phyloP scores from a whole-genome alignment of 2,797 vertebrate species.

The Tokudaia tokunoshimensis region DNA sequence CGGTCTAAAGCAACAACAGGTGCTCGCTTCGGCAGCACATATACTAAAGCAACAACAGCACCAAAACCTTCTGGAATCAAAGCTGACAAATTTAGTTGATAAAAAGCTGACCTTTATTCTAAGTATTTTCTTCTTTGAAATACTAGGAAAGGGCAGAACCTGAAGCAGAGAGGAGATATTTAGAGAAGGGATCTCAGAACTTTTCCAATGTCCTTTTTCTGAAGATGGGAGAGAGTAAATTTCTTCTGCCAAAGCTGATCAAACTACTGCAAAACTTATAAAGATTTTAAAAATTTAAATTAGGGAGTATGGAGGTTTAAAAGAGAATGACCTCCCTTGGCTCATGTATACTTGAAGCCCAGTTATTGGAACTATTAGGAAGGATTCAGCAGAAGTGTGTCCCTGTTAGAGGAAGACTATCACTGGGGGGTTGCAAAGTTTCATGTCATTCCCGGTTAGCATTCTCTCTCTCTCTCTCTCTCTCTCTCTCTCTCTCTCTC shows the following conservation, averaged over 20 bases:
- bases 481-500: too few relatives aligned
- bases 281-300: neutral
- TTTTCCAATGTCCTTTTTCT: neutral
- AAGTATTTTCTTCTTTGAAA: neutral
- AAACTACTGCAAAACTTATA: neutral
- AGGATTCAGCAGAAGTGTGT: neutral
- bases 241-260: neutral
- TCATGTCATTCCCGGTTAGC: neutral
- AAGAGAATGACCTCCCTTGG: neutral
- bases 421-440: neutral
- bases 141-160: neutral
- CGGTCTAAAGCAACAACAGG: neutral
- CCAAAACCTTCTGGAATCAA: neutral
- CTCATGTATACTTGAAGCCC: neutral
- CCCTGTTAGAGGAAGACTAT: neutral
- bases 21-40: too few relatives aligned
- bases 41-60: neutral
- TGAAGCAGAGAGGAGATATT: neutral
- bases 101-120: neutral
- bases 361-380: neutral
- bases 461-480: neutral
- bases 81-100: neutral
- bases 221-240: neutral
- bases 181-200: neutral
- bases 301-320: too few relatives aligned